Evolutionary conservation across 2,113 vertebrate species (phyloP).

Genomic region (Lucifuga dentata): DNA sequence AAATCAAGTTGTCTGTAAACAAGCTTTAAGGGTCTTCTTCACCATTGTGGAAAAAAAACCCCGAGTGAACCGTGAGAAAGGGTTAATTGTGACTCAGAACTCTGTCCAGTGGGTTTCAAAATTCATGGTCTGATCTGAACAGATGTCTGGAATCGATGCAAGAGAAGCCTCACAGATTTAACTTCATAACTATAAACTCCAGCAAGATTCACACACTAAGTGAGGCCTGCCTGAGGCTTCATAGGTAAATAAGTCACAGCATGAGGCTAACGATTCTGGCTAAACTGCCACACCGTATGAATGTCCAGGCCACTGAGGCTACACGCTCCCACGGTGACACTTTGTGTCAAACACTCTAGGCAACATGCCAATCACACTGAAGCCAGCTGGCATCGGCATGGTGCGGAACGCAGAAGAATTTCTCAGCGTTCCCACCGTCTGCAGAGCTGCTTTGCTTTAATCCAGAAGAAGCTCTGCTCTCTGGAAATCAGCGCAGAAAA

Average conservation of each 20-base stretch:
- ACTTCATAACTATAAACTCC: slow-evolving; percentile 14
- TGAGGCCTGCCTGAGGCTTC: slow-evolving; percentile 22
- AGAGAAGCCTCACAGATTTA: slow-evolving; percentile 40
- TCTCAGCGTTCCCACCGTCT: slow-evolving; percentile 55
- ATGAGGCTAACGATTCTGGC: slow-evolving; percentile 50
- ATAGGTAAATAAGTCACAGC: slow-evolving; percentile 47
- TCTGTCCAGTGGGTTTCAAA: neutral
- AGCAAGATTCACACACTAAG: slow-evolving; percentile 16
- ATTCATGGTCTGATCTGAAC: slow-evolving; percentile 13
- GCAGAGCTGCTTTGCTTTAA: slow-evolving; percentile 22
- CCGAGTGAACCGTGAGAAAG: neutral
- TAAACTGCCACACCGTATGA: slow-evolving; percentile 45
- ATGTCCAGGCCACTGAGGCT: slow-evolving; percentile 37
- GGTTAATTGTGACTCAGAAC: slow-evolving; percentile 11
- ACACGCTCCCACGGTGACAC: slow-evolving; percentile 63
- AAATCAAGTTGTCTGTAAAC: slow-evolving; percentile 21
- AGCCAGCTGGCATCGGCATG: slow-evolving; percentile 52
- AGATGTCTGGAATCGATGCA: slow-evolving; percentile 50
- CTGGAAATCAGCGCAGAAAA: slow-evolving; percentile 4
- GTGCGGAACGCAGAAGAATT: slow-evolving; percentile 54
- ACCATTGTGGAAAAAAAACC: neutral
- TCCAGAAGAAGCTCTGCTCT: neutral
- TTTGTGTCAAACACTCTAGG: slow-evolving; percentile 48
- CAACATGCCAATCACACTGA: slow-evolving; percentile 44
- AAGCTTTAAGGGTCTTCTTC: slow-evolving; percentile 3